Conservation (phyloP, 2,113 vertebrate species). For the Gopherus flavomarginatus region DNA sequence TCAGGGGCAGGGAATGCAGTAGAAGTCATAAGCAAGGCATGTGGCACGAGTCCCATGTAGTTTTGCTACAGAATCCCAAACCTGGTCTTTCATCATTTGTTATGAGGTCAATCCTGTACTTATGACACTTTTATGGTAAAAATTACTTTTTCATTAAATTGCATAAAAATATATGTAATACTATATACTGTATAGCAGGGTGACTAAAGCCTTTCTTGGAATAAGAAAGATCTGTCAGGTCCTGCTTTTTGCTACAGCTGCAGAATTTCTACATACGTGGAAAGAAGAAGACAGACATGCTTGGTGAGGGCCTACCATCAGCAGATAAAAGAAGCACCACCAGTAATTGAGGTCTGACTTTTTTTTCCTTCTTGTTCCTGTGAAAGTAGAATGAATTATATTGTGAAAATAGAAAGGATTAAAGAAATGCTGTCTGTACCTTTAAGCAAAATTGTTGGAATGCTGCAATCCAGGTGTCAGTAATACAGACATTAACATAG, state of each 20-base stretch:
- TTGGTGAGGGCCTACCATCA: background rate
- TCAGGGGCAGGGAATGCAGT: background rate
- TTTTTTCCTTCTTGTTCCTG: background rate
- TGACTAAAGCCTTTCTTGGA: background rate
- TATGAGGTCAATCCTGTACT: background rate
- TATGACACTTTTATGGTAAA: background rate
- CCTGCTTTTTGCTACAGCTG: background rate
- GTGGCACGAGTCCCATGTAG: rapidly evolving
- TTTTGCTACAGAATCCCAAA: background rate
- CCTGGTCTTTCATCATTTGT: rapidly evolving
- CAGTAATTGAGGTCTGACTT: background rate
- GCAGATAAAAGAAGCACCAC: background rate
- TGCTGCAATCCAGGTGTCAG: too few relatives aligned
- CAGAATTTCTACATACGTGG: background rate
- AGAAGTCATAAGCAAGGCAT: background rate
- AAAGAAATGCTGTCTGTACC: too few relatives aligned
- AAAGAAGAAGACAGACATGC: background rate
- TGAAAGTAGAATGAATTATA: too few relatives aligned
- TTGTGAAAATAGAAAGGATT: too few relatives aligned
- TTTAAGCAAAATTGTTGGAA: too few relatives aligned
- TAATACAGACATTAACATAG: too few relatives aligned
- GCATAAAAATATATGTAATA: background rate
- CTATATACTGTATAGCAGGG: rapidly evolving
- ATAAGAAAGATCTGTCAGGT: background rate
- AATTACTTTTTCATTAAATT: background rate